These are phyloP conservation scores for Cydia amplana DNA, from an alignment of 1,140 invertebrate genomes.

Conservation along the genomic window DNA sequence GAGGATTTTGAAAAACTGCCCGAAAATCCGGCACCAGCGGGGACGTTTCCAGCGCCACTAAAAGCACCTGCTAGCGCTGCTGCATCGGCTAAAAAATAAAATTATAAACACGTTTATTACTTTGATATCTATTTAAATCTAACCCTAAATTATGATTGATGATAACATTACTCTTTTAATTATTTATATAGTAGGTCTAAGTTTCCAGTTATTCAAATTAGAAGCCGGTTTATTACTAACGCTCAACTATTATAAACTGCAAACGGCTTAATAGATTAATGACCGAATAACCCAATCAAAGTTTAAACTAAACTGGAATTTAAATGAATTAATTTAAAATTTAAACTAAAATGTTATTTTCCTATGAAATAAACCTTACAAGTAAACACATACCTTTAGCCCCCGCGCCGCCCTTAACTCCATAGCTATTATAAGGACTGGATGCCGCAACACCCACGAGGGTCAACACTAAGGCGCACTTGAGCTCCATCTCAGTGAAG, in stretches of 20 bases:
- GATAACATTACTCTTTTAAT: not conserved
- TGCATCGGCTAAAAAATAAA: conserved; percentile 59
- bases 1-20: conserved; percentile 66
- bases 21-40: conserved; percentile 53
- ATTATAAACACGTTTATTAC: not conserved
- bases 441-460: conserved; percentile 53
- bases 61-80: conserved; percentile 53
- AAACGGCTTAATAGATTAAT: not conserved
- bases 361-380: not conserved
- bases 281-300: not conserved
- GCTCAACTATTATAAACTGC: not conserved
- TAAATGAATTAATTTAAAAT: too few relatives aligned
- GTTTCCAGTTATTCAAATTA: conserved; percentile 19
- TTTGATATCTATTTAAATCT: not conserved
- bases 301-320: not conserved
- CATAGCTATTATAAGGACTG: conserved; percentile 65
- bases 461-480: conserved; percentile 54
- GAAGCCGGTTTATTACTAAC: conserved; percentile 1
- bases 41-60: conserved; percentile 45
- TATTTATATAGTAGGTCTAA: not conserved
- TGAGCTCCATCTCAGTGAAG: conserved; percentile 69
- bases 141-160: not conserved
- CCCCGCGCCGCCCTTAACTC: conserved; percentile 58
- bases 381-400: conserved; percentile 51
- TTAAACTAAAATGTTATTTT: not conserved